A percentile compares a stretch with the other conserved stretches of the same genome.
Conservation (phyloP, 2,888 invertebrate species). For the Campoletis raptor region DNA sequence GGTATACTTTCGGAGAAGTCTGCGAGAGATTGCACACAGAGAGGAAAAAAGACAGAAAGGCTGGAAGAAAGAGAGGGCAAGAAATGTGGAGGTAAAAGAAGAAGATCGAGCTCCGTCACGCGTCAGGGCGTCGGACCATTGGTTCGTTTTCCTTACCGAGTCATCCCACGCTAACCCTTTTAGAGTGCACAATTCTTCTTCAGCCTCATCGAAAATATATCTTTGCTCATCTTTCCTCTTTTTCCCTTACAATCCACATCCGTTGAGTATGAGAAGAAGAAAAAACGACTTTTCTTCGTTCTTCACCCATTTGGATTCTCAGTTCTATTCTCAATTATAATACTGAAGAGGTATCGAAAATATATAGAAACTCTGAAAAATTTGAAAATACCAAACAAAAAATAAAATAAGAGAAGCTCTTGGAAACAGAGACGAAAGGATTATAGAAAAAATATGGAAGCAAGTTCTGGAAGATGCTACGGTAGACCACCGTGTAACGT, state of each 20-base stretch:
- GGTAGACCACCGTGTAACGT: constrained; percentile 73
- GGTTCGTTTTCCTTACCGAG: constrained; percentile 68
- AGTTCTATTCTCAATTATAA: not conserved
- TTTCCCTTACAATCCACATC: constrained; percentile 33
- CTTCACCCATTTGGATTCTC: not conserved
- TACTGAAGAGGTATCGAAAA: not conserved
- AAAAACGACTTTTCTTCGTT: not conserved
- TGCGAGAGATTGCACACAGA: constrained; percentile 16
- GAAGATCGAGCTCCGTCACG: constrained; percentile 72
- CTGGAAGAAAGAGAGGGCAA: constrained; percentile 28
- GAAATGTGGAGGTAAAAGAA: constrained; percentile 52
- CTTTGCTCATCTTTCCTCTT: constrained; percentile 68
- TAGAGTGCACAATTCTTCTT: constrained; percentile 61
- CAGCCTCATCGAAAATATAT: constrained; percentile 60
- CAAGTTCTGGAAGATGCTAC: constrained; percentile 17
- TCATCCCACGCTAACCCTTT: constrained; percentile 73
- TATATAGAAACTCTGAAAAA: not conserved
- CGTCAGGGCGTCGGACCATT: constrained; percentile 71
- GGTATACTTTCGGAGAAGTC: constrained; percentile 34
- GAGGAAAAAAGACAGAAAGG: constrained; percentile 28
- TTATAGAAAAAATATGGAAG: constrained; percentile 15
- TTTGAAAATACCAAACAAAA: not conserved
- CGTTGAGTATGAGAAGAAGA: not conserved
- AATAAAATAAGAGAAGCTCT: constrained; percentile 12
- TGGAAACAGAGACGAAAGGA: not conserved